A percentile compares a stretch with the other conserved stretches of the same genome.
These are phyloP conservation scores for Pentamera pediparva DNA, from an alignment of 53 echinoderm and acorn worm genomes.

Conservation along the genomic window DNA sequence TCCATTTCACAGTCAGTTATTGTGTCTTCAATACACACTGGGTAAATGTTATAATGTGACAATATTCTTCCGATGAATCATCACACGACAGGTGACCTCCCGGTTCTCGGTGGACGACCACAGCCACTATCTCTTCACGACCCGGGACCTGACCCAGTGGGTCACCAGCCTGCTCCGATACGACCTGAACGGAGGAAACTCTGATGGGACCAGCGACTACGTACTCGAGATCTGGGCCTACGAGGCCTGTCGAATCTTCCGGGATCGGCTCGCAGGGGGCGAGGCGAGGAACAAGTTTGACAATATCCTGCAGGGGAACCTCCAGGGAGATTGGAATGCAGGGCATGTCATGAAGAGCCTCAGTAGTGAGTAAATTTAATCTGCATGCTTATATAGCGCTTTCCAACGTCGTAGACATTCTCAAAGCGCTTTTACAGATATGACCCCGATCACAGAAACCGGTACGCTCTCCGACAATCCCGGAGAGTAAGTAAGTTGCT, in stretches of 20 bases:
- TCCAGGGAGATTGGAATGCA: constrained; percentile 97
- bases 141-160: constrained; percentile 98
- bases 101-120: constrained; percentile 92
- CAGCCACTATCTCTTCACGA: constrained; percentile 98
- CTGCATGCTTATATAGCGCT: neutral
- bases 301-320: constrained; percentile 67
- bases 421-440: too few species aligned
- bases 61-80: neutral
- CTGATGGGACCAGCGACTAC: constrained; percentile 80
- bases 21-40: neutral
- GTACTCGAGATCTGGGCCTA: constrained; percentile 95
- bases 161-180: constrained; percentile 87
- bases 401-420: neutral
- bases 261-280: constrained; percentile 82
- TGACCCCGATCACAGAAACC: too few species aligned
- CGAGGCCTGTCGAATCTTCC: constrained; percentile 81
- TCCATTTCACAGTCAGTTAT: neutral
- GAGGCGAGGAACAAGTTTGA: constrained; percentile 75
- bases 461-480: too few species aligned
- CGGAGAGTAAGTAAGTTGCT: too few species aligned
- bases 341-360: constrained; percentile 83
- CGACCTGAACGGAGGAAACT: constrained; percentile 61
- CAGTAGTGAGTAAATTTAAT: constrained; percentile 36
- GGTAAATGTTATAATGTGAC: neutral
- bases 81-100: constrained; percentile 53